phyloP scores from a whole-genome alignment of 2,797 vertebrate genomes.

The Corythornis leucogaster region DNA sequence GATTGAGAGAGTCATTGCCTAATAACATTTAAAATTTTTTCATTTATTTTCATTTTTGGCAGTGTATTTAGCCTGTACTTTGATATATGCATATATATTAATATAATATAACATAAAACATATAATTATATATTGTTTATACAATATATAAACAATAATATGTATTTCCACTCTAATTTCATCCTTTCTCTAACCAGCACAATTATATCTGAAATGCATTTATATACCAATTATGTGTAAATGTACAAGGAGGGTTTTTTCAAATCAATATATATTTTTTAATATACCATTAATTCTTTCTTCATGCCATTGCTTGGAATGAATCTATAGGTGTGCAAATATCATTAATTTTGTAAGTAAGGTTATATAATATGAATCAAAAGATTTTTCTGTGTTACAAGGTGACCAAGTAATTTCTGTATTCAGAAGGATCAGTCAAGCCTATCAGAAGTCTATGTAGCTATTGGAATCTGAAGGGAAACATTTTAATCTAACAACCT shows the following conservation, averaged over 20 bases:
- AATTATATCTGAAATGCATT: background rate
- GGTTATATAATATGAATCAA: background rate
- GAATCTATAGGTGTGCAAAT: background rate
- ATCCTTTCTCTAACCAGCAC: background rate
- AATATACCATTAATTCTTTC: background rate
- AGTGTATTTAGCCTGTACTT: background rate
- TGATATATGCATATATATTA: background rate
- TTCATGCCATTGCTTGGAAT: background rate
- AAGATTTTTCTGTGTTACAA: background rate
- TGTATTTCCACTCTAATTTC: background rate
- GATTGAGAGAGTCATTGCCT: background rate
- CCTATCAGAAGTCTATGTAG: background rate
- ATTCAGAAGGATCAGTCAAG: background rate
- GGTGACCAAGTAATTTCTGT: background rate
- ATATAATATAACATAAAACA: no score
- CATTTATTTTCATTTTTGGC: background rate
- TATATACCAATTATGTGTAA: background rate
- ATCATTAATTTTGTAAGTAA: background rate
- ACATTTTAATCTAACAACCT: background rate
- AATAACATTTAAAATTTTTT: background rate
- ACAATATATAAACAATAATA: background rate
- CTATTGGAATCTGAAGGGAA: background rate
- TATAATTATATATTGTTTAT: no score
- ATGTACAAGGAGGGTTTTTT: background rate
- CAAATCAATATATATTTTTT: background rate